Evolutionary conservation across 2,113 vertebrate genomes (phyloP).

Genomic region (Spermophilus dauricus): DNA sequence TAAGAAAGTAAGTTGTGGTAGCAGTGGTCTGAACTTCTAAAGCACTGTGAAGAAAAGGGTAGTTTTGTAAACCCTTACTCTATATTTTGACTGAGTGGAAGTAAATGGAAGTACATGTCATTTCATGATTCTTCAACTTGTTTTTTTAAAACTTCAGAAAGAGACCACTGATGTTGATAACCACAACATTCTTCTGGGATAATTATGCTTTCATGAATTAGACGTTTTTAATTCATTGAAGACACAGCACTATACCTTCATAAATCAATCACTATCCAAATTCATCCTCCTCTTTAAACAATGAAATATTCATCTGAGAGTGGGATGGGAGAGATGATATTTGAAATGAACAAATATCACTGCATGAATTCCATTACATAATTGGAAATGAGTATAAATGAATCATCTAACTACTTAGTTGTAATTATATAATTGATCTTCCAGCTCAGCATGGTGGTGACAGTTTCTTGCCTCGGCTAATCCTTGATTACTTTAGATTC

Average conservation of each 20-base stretch:
- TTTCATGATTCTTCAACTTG: conserved; percentile 14
- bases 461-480: conserved; percentile 33
- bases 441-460: background rate
- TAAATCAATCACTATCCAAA: conserved; percentile 12
- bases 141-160: conserved; percentile 36
- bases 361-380: background rate
- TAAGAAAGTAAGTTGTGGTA: background rate
- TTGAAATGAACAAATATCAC: background rate
- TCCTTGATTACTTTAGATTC: background rate
- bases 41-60: background rate
- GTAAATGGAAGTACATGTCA: background rate
- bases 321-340: background rate
- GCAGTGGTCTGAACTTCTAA: background rate
- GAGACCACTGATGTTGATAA: background rate
- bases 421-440: background rate
- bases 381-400: background rate
- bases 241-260: background rate
- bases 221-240: background rate
- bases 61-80: background rate
- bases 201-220: background rate
- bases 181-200: background rate
- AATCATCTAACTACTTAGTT: background rate
- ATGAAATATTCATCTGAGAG: background rate
- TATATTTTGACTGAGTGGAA: conserved; percentile 38
- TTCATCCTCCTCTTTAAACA: background rate